Percentiles rank a stretch among this genome's conserved stretches.
Conservation (phyloP, 1,140 invertebrate genomes). For the Magallana ariakensis region DNA sequence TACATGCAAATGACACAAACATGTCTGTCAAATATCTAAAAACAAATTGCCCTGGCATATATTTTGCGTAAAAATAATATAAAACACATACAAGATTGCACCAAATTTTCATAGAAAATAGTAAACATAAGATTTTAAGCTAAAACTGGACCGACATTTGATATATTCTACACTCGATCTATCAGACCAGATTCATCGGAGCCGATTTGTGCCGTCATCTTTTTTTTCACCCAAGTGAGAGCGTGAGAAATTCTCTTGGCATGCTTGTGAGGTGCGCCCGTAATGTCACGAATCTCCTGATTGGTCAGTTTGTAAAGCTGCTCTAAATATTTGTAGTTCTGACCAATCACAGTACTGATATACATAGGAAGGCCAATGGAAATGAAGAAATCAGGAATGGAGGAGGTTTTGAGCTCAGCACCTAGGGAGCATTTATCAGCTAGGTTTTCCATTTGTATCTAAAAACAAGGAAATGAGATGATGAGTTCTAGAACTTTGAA, state of each 20-base stretch:
- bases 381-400: slow-evolving; percentile 78
- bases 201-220: slow-evolving; percentile 66
- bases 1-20: no score
- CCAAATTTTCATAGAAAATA: background rate
- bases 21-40: no score
- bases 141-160: background rate
- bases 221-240: slow-evolving; percentile 72
- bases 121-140: no score
- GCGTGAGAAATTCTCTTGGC: slow-evolving; percentile 72
- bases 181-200: slow-evolving; percentile 47
- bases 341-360: slow-evolving; percentile 63
- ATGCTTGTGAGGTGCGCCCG: slow-evolving; percentile 70
- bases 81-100: background rate
- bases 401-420: slow-evolving; percentile 77
- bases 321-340: slow-evolving; percentile 64
- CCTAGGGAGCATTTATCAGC: slow-evolving; percentile 73
- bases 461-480: slow-evolving; percentile 56
- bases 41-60: background rate
- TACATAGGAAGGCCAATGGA: slow-evolving; percentile 80
- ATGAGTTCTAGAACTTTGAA: background rate
- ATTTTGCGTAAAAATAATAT: background rate
- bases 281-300: slow-evolving; percentile 66
- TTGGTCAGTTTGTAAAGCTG: slow-evolving; percentile 65
- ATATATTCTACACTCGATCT: slow-evolving; percentile 40
- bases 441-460: slow-evolving; percentile 79